A percentile compares a stretch with the other conserved stretches of the same genome.
Evolutionary conservation across 2,888 invertebrate genomes (phyloP).

Genomic region (Synanthedon andrenaeformis): DNA sequence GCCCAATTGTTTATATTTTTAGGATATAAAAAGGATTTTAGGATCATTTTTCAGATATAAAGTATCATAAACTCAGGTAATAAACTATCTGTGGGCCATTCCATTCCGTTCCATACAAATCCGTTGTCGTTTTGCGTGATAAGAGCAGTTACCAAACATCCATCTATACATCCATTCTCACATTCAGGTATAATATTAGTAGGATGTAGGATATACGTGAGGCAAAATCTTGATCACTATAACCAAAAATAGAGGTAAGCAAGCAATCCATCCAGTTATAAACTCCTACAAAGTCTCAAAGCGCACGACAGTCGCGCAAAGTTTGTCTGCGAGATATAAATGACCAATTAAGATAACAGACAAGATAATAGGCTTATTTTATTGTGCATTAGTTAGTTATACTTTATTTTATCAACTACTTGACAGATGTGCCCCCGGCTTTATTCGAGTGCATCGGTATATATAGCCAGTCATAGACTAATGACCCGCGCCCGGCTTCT

Average conservation of each 20-base stretch:
- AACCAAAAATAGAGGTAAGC: no score
- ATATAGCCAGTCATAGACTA: no score
- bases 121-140: not conserved
- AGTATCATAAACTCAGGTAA: not conserved
- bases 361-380: not conserved
- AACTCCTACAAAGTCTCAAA: not conserved
- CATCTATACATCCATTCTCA: not conserved
- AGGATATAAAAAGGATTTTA: no score
- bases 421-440: no score
- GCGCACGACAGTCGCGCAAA: not conserved
- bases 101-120: not conserved
- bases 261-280: not conserved
- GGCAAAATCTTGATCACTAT: no score
- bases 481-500: no score
- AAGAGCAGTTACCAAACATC: not conserved
- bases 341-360: conserved; percentile 8
- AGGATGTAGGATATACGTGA: not conserved
- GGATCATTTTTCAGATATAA: no score
- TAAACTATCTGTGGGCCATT: not conserved
- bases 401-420: no score
- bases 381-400: no score
- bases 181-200: not conserved
- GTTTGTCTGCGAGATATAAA: conserved; percentile 4
- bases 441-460: no score
- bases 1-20: no score